Evolutionary conservation across 2,797 vertebrate species (phyloP).

Genomic region (Brotula barbata): DNA sequence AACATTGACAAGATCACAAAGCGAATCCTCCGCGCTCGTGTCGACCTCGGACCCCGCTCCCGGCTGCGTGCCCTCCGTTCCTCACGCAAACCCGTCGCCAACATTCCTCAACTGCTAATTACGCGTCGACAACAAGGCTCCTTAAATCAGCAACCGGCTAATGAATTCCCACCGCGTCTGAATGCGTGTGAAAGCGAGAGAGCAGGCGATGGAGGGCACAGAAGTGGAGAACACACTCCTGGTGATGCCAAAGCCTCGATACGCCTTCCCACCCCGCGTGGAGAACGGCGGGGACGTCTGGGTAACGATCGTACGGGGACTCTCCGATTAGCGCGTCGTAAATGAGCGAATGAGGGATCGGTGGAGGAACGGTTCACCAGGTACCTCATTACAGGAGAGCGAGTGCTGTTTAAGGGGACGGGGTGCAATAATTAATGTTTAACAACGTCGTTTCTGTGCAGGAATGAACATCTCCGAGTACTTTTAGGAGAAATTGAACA

Average conservation of each 20-base stretch:
- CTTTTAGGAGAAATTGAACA: too few species aligned
- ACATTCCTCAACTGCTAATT: slow-evolving; percentile 71
- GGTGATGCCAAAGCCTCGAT: slow-evolving; percentile 23
- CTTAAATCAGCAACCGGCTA: slow-evolving; percentile 62
- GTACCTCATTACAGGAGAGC: slow-evolving; percentile 26
- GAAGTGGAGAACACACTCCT: slow-evolving; percentile 19
- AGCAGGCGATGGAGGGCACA: neutral
- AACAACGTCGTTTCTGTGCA: slow-evolving; percentile 5
- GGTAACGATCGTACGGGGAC: neutral
- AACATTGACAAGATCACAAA: neutral
- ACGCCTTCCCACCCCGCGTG: slow-evolving; percentile 14
- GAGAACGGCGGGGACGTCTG: slow-evolving; percentile 17
- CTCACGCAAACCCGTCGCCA: slow-evolving; percentile 58
- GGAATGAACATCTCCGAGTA: neutral
- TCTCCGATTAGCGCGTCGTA: too few species aligned
- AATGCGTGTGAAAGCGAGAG: slow-evolving; percentile 8
- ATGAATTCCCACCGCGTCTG: slow-evolving; percentile 63
- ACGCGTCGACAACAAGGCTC: slow-evolving; percentile 62
- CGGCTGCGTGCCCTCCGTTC: slow-evolving; percentile 39
- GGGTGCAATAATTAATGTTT: slow-evolving; percentile 1
- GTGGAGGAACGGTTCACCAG: slow-evolving; percentile 17
- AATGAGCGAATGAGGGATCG: slow-evolving; percentile 3
- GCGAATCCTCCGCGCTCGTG: neutral
- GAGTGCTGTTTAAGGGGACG: neutral
- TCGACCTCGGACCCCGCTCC: slow-evolving; percentile 37